Evolutionary conservation across 2,888 invertebrate genomes (phyloP), one percentile per base, ranked within the genome.

Genomic region (Acanthosepion lycidas): DNA sequence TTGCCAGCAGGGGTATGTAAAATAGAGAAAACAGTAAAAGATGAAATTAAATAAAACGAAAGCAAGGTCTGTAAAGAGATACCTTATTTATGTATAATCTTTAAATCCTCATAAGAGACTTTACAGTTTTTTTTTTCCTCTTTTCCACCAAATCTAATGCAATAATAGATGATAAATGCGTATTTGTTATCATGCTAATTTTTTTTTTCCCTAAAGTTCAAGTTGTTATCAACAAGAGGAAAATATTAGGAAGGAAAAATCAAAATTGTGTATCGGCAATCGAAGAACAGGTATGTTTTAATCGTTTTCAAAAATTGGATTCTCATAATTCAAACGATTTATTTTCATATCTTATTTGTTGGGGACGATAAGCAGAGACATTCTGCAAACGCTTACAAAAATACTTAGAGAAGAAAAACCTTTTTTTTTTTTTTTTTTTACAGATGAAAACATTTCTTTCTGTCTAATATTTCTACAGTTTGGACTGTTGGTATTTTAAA

Each of bases 261-360:
- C 78, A n/a, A 78, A 78, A 33, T 33, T 33, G 4, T 9, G 15
- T n/a, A 78, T 78, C 12, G n/a, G 2, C n/a, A 33, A 78, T 78
- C n/a, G n/a, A 78, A 78, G 23, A 15, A 5, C 15, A n/a, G n/a
- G 78, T 15, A 78, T 33, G n/a, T 78, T 33, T n/a, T n/a, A 78
- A 78, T 78, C 33, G n/a, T 78, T 78, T 78, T n/a, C n/a, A 78
- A 78, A 78, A 78, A n/a, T 78, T 78, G 78, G 78, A 78, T 78
- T 59, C 59, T 59, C 59, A 59, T 59, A 23, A 59, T 59, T 78
- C n/a, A 78, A 78, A 78, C 78, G 78, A 78, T 78, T 78, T 78
- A 78, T 78, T 78, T 78, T 78, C 12, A 78, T 78, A 78, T 78
- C 78, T 78, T 18, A 78, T 78, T 78, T 78, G 9, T 3, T 15